Conservation (phyloP, 2,113 vertebrate species). For the Oceanites oceanicus region DNA sequence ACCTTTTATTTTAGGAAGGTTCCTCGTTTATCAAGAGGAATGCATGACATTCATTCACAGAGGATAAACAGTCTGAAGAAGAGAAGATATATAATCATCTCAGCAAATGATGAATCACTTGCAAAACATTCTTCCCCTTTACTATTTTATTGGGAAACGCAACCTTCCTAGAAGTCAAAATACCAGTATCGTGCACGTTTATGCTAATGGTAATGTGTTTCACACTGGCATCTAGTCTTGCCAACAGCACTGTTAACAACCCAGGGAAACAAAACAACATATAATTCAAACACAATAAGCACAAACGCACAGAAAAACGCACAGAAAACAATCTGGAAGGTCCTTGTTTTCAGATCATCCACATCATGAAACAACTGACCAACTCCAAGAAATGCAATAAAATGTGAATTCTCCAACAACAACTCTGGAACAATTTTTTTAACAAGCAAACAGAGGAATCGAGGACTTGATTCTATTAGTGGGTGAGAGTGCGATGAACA, state of each 20-base stretch:
- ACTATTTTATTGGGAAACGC: not conserved
- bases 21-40: not conserved
- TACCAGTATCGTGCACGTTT: not conserved
- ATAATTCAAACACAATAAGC: not conserved
- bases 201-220: not conserved
- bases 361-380: not conserved
- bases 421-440: not conserved
- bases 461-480: not conserved
- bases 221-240: not conserved
- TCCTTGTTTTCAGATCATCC: not conserved
- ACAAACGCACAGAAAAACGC: not conserved
- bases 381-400: not conserved
- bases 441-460: not conserved
- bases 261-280: not conserved
- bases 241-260: not conserved
- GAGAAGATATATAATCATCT: not conserved
- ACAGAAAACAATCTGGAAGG: not conserved
- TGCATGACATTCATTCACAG: not conserved
- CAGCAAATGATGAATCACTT: conserved; percentile 9
- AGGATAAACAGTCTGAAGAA: not conserved
- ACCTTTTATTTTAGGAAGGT: not conserved
- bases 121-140: not conserved
- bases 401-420: not conserved
- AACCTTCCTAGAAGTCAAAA: not conserved
- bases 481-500: not conserved